Evolutionary conservation across 2,113 vertebrate species (phyloP), one percentile per base, ranked within the genome.

Genomic region (Clinocottus analis): DNA sequence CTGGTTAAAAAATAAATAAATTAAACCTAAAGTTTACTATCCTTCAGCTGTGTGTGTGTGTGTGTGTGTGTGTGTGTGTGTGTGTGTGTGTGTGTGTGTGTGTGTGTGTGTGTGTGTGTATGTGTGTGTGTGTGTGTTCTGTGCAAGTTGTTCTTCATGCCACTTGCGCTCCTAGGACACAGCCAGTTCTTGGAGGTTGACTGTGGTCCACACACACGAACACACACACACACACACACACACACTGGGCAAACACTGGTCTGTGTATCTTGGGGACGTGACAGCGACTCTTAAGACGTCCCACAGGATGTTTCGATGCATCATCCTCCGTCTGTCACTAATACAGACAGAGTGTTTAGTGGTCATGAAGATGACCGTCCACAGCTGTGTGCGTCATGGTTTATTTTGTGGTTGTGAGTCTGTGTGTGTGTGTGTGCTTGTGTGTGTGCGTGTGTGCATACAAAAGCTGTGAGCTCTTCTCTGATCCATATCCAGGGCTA

Each of bases 141-240:
- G 68, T 86, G 86, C 84, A 91, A 87, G 86, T 83, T 91, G 87
- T 80, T 89, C 59, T 75, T 51, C 77, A 76, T 85, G 91, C 83
- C 89, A 89, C 83, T 92, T 82, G 85, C 71, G 47, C 72, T 75
- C 6, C 79, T 91, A 89, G 85, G 82, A 60, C 21, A 1, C 12
- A 37, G 87, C 78, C 88, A 88, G 74, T 55, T 66, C 69, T 86
- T 49, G 27, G 75, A 87, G 75, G 53, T 71, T 33, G 74, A 78
- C 81, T 89, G 86, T 67, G 80, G 73, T 74, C 53, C 51, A 60
- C 72, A 77, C 16, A 61, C 39, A 68, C 75, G 72, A 55, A 68
- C 51, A 79, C 70, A 45, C 49, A 68, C 82, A 78, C 45, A 71
- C 35, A 62, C 72, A 55, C 43, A 73, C 49, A 55, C 31, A 72